Percentiles rank a stretch among this genome's conserved stretches.
phyloP scores from a whole-genome alignment of 2,113 vertebrate species.

The Dolichallabes microphthalmus region DNA sequence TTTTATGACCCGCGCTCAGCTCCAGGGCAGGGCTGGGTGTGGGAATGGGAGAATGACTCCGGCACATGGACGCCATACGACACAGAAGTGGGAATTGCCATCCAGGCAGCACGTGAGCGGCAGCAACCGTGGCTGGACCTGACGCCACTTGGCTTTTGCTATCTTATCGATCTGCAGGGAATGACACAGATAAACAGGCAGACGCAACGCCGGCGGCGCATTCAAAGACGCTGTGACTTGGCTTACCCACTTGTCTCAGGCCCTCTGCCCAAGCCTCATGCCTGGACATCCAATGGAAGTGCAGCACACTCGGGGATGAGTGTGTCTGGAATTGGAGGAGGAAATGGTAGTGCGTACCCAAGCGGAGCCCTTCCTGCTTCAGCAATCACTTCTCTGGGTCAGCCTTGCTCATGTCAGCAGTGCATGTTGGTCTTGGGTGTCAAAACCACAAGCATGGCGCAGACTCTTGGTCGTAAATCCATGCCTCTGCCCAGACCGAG shows the following conservation, averaged over 20 bases:
- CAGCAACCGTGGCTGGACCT: slow-evolving; percentile 98
- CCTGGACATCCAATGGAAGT: slow-evolving; percentile 65
- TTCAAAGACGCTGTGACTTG: slow-evolving; percentile 87
- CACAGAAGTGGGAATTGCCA: slow-evolving; percentile 95
- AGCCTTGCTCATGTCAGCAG: slow-evolving; percentile 86
- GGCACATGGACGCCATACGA: slow-evolving; percentile 96
- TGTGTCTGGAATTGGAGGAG: slow-evolving; percentile 69
- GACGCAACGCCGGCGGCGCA: slow-evolving; percentile 86
- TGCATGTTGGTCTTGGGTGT: slow-evolving; percentile 87
- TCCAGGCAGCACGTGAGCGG: slow-evolving; percentile 94
- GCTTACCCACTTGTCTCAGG: slow-evolving; percentile 87
- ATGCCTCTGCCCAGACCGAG: slow-evolving; percentile 64
- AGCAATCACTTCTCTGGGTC: slow-evolving; percentile 73
- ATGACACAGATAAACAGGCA: slow-evolving; percentile 98
- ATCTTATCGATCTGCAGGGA: slow-evolving; percentile 95
- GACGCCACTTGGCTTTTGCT: slow-evolving; percentile 94
- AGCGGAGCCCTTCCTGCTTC: slow-evolving; percentile 74
- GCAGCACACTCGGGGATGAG: slow-evolving; percentile 71
- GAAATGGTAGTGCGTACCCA: slow-evolving; percentile 73
- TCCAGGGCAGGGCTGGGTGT: slow-evolving; percentile 92
- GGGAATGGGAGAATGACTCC: slow-evolving; percentile 97
- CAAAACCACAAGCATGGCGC: slow-evolving; percentile 73
- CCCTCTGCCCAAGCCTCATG: slow-evolving; percentile 79
- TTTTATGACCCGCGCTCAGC: slow-evolving; percentile 95
- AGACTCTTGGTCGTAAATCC: slow-evolving; percentile 73